Conservation (phyloP, 2,797 vertebrate genomes). For the Sparus aurata region DNA sequence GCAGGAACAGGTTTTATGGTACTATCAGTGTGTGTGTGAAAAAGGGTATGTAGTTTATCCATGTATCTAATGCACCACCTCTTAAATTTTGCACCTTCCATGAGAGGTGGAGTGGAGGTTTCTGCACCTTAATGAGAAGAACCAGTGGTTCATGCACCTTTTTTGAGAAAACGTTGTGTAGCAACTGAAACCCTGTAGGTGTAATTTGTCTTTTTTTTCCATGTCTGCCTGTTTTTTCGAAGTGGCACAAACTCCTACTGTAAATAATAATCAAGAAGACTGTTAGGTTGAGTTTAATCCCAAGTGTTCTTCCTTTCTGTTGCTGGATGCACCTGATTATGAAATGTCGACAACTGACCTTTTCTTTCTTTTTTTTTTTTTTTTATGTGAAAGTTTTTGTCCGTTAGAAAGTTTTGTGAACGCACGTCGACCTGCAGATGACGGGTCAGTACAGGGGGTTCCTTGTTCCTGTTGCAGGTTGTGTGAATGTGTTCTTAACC, state of each 20-base stretch:
- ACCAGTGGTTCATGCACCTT: constrained; percentile 84
- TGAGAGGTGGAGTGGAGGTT: constrained; percentile 66
- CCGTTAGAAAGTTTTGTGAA: constrained; percentile 45
- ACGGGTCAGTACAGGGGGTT: constrained; percentile 41
- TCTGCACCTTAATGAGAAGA: constrained; percentile 85
- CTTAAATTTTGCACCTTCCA: constrained; percentile 75
- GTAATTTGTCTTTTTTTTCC: constrained; percentile 30
- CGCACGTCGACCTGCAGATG: constrained; percentile 45
- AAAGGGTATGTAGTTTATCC: constrained; percentile 59
- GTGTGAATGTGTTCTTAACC: constrained; percentile 43
- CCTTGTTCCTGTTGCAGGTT: constrained; percentile 40
- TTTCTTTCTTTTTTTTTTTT: constrained; percentile 13
- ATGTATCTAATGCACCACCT: constrained; percentile 60
- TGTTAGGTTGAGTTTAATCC: constrained; percentile 82
- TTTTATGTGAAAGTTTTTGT: constrained; percentile 48
- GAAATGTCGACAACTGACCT: constrained; percentile 44
- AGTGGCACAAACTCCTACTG: constrained; percentile 68
- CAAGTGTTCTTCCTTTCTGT: constrained; percentile 77
- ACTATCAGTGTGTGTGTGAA: constrained; percentile 63
- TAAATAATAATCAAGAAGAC: constrained; percentile 82
- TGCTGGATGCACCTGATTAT: constrained; percentile 59
- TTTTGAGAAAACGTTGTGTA: constrained; percentile 77
- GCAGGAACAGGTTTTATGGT: constrained; percentile 61
- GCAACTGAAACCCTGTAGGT: constrained; percentile 70
- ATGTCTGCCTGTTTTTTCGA: constrained; percentile 53